phyloP scores from a whole-genome alignment of 2,797 vertebrate genomes.

The Catostomus latipinnis region DNA sequence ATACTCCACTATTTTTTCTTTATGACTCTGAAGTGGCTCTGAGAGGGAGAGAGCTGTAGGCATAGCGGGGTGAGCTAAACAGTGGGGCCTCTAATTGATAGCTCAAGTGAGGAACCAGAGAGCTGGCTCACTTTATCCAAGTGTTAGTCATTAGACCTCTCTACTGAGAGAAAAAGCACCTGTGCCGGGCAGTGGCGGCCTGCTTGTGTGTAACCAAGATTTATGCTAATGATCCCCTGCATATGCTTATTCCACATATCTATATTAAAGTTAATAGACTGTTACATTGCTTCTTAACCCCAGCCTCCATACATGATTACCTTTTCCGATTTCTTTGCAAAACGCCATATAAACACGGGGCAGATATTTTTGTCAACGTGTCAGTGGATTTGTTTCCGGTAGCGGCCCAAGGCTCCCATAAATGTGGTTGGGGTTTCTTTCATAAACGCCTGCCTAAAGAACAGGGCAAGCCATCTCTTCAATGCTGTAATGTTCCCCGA shows the following conservation, averaged over 20 bases:
- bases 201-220: slow-evolving; percentile 94
- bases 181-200: slow-evolving; percentile 65
- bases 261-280: slow-evolving; percentile 99
- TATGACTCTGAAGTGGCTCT: slow-evolving; percentile 28
- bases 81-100: slow-evolving; percentile 78
- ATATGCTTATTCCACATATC: slow-evolving; percentile 99
- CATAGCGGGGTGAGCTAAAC: slow-evolving; percentile 59
- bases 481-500: slow-evolving; percentile 62
- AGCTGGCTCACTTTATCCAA: slow-evolving; percentile 76
- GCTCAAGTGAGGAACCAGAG: slow-evolving; percentile 75
- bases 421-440: slow-evolving; percentile 77
- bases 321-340: slow-evolving; percentile 99
- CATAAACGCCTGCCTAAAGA: slow-evolving; percentile 73
- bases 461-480: slow-evolving; percentile 66
- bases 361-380: slow-evolving; percentile 92
- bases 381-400: slow-evolving; percentile 91
- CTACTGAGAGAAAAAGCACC: slow-evolving; percentile 65
- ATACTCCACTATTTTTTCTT: slow-evolving; percentile 3
- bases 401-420: slow-evolving; percentile 75
- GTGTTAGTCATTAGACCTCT: slow-evolving; percentile 81
- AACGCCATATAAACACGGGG: slow-evolving; percentile 94
- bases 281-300: slow-evolving; percentile 99
- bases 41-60: slow-evolving; percentile 50
- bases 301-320: slow-evolving; percentile 99
- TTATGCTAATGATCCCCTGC: slow-evolving; percentile 98